Evolutionary conservation across 2,888 invertebrate genomes (phyloP), one percentile per base, ranked within the genome.

Genomic region (Euzophera pinguis): DNA sequence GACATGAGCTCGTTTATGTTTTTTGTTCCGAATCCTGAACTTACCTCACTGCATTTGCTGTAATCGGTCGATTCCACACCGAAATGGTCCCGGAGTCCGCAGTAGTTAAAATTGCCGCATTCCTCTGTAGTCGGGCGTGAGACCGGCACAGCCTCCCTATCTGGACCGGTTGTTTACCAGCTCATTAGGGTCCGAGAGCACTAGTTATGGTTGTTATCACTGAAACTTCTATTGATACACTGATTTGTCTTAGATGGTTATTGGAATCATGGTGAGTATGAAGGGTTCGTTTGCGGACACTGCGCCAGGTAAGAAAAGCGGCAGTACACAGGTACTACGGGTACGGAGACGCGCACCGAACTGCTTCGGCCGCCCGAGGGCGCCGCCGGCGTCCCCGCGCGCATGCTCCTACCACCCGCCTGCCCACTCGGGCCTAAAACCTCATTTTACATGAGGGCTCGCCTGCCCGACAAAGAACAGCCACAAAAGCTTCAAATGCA

Each of bases 31-130:
- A 47, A 38, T 35, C n/a, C 49, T 27, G 34, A 57, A 70, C 84
- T 77, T 68, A 86, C 86, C 85, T 85, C 81, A 73, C 71, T 70
- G 67, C 65, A 63, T 63, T 65, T 63, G 69, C 66, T 69, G 75
- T 69, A 74, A 69, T 69, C 71, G 73, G 75, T 75, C 73, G 78
- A 81, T 81, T 80, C 83, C 81, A 82, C 78, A 78, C 78, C 73
- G 76, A 76, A 81, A 79, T 79, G 81, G 80, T 83, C 78, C 82
- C 77, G 81, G 79, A 75, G 81, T 82, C 87, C 81, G 88, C 87
- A 87, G 87, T 87, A 85, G 88, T 87, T 88, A 88, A 89, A 88
- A 87, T 88, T 88, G 82, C 89, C 86, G 89, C 89, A 90, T 90
- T 90, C 89, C 89, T 80, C 80, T 81, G 83, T 82, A 82, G 78